Evolutionary conservation across 2,888 invertebrate species (phyloP).

Genomic region (Philonicus albiceps): DNA sequence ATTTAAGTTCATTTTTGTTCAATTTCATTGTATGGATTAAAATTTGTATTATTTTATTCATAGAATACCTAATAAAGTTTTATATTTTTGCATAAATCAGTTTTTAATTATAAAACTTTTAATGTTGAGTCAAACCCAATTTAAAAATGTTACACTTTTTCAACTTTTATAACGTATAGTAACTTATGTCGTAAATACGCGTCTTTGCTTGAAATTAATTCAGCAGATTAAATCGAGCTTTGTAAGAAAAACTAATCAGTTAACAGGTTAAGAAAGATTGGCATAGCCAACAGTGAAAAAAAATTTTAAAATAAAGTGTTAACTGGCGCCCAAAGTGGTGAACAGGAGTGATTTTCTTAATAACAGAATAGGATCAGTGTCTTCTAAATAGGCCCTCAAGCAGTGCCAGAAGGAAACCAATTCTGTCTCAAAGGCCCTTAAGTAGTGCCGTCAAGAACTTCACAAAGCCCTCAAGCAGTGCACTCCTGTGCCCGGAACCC

Average conservation of each 20-base stretch:
- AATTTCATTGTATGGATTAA: constrained; percentile 23
- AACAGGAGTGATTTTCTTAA: neutral
- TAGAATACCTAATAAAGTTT: no score
- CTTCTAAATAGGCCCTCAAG: neutral
- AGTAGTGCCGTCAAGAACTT: neutral
- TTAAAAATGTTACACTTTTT: no score
- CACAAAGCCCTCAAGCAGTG: neutral
- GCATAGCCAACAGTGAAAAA: neutral
- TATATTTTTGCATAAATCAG: no score
- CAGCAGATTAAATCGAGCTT: no score
- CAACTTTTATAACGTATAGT: no score
- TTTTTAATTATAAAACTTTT: no score
- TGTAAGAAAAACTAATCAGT: no score
- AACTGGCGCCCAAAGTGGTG: neutral
- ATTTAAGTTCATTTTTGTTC: constrained; percentile 29
- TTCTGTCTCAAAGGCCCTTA: neutral
- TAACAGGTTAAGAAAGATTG: neutral
- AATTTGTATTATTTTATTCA: constrained; percentile 17
- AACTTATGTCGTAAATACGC: no score
- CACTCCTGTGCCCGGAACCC: neutral
- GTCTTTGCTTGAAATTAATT: no score
- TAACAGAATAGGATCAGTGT: neutral
- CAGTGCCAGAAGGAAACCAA: neutral
- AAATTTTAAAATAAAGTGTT: neutral
- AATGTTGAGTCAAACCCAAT: no score